These are phyloP conservation scores for Melanogrammus aeglefinus DNA, from an alignment of 2,797 vertebrate genomes.

Conservation along the genomic window DNA sequence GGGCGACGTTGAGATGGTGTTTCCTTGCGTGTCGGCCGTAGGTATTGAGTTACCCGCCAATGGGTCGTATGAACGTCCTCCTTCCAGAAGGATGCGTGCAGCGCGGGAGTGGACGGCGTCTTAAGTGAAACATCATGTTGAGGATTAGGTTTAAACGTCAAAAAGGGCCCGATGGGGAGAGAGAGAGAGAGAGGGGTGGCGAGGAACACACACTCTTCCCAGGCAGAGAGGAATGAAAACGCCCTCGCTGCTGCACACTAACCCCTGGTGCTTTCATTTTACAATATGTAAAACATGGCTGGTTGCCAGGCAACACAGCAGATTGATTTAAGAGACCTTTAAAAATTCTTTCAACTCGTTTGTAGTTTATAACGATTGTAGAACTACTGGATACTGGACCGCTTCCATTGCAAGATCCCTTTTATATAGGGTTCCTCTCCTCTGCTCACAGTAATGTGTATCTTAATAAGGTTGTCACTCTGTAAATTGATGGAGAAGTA, in stretches of 20 bases:
- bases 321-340: constrained; percentile 16
- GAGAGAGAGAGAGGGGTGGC: constrained; percentile 29
- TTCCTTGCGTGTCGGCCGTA: too few species aligned
- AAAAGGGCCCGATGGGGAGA: constrained; percentile 17
- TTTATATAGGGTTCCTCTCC: constrained; percentile 32
- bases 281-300: constrained; percentile 20
- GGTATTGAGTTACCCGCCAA: constrained; percentile 37
- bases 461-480: neutral
- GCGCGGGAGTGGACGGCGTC: constrained; percentile 22
- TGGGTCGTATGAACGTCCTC: constrained; percentile 35
- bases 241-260: neutral
- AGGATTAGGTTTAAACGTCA: constrained; percentile 30
- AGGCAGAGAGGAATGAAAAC: constrained; percentile 13
- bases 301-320: constrained; percentile 34
- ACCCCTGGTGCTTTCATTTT: neutral
- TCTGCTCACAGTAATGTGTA: neutral
- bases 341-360: constrained; percentile 52
- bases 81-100: constrained; percentile 9
- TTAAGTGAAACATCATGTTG: constrained; percentile 57
- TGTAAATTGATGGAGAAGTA: neutral
- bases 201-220: constrained; percentile 9
- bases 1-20: neutral
- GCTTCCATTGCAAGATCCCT: constrained; percentile 34
- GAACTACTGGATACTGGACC: constrained; percentile 52
- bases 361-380: constrained; percentile 49